Base-by-base conservation (phyloP, 2,113 vertebrate genomes). In the Hemibagrus wyckioides region DNA sequence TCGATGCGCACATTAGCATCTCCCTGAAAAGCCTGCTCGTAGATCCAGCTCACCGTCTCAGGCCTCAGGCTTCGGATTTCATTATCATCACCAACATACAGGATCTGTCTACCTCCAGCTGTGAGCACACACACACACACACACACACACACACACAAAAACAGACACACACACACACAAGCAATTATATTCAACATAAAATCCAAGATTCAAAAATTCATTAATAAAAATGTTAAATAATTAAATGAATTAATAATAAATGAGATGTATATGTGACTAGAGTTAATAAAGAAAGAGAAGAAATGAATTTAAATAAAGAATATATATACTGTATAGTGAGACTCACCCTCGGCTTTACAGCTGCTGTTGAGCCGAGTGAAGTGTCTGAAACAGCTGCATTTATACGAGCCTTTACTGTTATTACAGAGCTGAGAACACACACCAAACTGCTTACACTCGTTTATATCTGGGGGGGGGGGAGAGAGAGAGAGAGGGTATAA, bases 81-180 rank as follows among this genome's bases (percentile, higher is more conserved):
- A 56, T 98, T 99, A 95, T 99, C 98, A 0, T 99, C 98, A 0
- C 97, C 98, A 0, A 99, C 97, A 93, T 98, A 99, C 36, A 99
- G 95, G 84, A 97, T 96, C 87, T 96, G 94, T 41, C 93, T 96
- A 41, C 79, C 75, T 69, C 33, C 63, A 19, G 76, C 69, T 88
- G 48, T 2, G 6, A 9, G 2, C 56, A 61, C 11, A 28, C 36
- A 41, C 80, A 82, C 56, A 61, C 56, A 59, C 80, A 81, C 36
- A 41, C 56, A 81, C 30, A 36, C 30, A 80, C 56, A 28, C 80
- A 81, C 36, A 28, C 54, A 41, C 79, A 80, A 17, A 80, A 14
- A 52, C 76, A 36, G 17, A 21, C 77, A 80, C 77, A 56, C 30
- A 80, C 30, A 36, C 50, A 79, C 28, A 30, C 76, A 79, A 41